Conservation (phyloP, 2,113 vertebrate species). For the Orycteropus afer region DNA sequence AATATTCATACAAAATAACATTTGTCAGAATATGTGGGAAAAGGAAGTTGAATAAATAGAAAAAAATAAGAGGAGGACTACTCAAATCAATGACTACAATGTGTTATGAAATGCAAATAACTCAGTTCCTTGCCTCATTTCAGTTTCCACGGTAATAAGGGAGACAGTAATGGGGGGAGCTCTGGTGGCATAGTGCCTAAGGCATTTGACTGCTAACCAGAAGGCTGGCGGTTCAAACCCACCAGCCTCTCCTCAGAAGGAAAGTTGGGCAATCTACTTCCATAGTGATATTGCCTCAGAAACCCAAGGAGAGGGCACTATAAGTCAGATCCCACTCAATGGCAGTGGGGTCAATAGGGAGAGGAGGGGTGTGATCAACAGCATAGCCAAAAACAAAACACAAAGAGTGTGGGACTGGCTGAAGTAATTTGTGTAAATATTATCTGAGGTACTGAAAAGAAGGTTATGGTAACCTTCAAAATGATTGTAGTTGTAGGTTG, state of each 20-base stretch:
- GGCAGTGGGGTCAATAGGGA: too few relatives aligned
- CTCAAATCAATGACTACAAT: background rate
- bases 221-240: too few relatives aligned
- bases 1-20: background rate
- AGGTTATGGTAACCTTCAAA: background rate
- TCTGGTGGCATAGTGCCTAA: too few relatives aligned
- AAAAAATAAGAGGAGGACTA: background rate
- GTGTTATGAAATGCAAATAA: background rate
- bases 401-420: background rate
- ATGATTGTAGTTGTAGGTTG: background rate
- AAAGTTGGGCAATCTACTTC: too few relatives aligned
- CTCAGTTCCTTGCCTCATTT: background rate
- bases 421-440: background rate
- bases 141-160: background rate
- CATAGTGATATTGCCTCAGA: too few relatives aligned
- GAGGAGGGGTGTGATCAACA: background rate
- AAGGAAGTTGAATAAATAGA: background rate
- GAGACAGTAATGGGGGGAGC: background rate
- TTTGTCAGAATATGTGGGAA: background rate
- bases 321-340: too few relatives aligned
- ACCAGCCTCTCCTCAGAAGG: too few relatives aligned
- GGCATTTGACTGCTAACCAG: too few relatives aligned
- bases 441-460: background rate
- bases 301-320: too few relatives aligned
- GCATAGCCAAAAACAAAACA: background rate